These are phyloP conservation scores for Protosalanx chinensis DNA, from an alignment of 2,797 vertebrate species.

Conservation along the genomic window DNA sequence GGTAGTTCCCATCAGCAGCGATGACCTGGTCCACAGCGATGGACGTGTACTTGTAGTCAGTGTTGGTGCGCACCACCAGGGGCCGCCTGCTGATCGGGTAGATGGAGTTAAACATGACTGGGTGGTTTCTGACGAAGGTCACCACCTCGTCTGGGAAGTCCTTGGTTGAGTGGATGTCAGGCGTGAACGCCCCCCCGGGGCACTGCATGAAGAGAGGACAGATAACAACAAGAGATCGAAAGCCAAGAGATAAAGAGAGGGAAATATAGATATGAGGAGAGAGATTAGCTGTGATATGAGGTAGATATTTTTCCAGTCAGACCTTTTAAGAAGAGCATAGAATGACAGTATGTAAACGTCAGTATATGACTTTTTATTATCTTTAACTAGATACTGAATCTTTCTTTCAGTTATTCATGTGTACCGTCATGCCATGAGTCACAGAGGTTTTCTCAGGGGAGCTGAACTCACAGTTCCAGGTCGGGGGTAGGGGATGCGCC, in stretches of 20 bases:
- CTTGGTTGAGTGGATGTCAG: slow-evolving; percentile 88
- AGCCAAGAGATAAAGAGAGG: too few species aligned
- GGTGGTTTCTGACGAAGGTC: slow-evolving; percentile 94
- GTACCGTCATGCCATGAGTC: neutral
- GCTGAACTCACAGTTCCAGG: slow-evolving; percentile 90
- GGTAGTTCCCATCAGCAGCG: slow-evolving; percentile 91
- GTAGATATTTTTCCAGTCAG: too few species aligned
- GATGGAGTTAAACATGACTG: slow-evolving; percentile 94
- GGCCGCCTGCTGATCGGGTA: slow-evolving; percentile 88
- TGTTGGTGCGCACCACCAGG: slow-evolving; percentile 86
- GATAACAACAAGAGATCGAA: neutral
- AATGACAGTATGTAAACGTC: neutral
- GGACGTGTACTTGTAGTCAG: slow-evolving; percentile 91
- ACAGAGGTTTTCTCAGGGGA: neutral
- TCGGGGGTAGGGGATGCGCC: slow-evolving; percentile 92
- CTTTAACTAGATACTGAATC: neutral
- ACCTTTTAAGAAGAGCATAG: too few species aligned
- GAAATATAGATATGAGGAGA: neutral
- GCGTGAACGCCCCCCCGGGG: slow-evolving; percentile 95
- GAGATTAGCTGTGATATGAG: neutral
- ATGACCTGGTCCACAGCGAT: slow-evolving; percentile 92
- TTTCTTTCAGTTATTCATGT: neutral
- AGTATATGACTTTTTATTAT: neutral
- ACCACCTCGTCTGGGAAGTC: slow-evolving; percentile 98
- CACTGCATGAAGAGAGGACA: slow-evolving; percentile 70